Conservation (phyloP, 2,113 vertebrate genomes). For the Perognathus longimembris region DNA sequence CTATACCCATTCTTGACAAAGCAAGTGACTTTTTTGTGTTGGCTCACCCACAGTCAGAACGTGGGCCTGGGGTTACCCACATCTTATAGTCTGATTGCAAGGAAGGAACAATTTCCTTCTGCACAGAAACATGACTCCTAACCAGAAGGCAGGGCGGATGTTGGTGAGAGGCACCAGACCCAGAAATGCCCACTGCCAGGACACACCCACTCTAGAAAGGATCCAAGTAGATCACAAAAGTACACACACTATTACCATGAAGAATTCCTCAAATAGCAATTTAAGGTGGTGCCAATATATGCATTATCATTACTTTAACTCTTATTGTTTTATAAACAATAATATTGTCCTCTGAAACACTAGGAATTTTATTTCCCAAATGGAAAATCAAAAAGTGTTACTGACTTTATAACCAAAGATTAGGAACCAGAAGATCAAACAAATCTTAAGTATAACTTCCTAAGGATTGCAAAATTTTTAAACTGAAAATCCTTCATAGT, state of each 20-base stretch:
- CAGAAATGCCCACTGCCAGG: background rate
- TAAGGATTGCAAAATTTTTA: background rate
- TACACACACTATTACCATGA: background rate
- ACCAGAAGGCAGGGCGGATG: background rate
- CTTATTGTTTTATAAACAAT: background rate
- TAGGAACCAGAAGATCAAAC: constrained; percentile 3
- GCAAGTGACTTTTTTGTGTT: no score
- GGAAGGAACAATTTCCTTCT: background rate
- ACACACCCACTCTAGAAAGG: background rate
- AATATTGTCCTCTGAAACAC: background rate
- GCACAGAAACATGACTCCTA: background rate
- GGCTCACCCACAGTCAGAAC: background rate
- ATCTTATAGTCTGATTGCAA: background rate
- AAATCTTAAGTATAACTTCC: background rate
- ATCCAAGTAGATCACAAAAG: background rate
- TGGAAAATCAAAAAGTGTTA: background rate
- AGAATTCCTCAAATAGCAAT: background rate
- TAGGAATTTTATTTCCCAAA: background rate
- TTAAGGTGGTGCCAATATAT: background rate
- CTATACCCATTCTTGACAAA: background rate
- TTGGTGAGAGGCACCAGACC: background rate
- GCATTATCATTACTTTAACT: background rate
- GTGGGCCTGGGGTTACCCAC: background rate
- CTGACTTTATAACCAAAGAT: background rate
- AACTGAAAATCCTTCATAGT: background rate